Base-by-base conservation (phyloP, 2,888 invertebrate genomes). In the Mesoligia furuncula region DNA sequence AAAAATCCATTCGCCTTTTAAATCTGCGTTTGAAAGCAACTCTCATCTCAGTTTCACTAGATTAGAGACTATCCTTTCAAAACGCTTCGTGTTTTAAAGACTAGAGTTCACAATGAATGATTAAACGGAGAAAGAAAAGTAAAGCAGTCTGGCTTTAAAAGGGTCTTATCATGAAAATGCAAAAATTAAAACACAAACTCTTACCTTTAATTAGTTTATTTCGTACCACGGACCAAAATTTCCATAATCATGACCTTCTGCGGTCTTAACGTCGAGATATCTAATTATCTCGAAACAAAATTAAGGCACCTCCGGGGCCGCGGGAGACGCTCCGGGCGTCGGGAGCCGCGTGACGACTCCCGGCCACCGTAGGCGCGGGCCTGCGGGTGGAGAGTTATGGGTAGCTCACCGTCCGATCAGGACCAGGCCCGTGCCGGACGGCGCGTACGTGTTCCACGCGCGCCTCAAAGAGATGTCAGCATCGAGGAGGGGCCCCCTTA, bases 281-380 rank as follows among this genome's bases (percentile, higher is more conserved):
- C 75, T 83, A 82, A 85, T 88, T 87, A 83, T 31, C 48, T 24
- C 24, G 15, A 48, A 20, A 31, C 13, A 31, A 31, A 67, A 45
- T 48, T 13, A 31, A 15, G 15, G 8, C n/a, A n/a, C n/a, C n/a
- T n/a, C n/a, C n/a, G n/a, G n/a, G n/a, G n/a, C n/a, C n/a, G n/a
- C n/a, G n/a, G n/a, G n/a, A n/a, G n/a, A n/a, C n/a, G n/a, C n/a
- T n/a, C n/a, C n/a, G n/a, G n/a, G n/a, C n/a, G n/a, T n/a, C n/a
- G n/a, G n/a, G n/a, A n/a, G n/a, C n/a, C n/a, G n/a, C n/a, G n/a
- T n/a, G n/a, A n/a, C n/a, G n/a, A n/a, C n/a, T n/a, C n/a, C n/a
- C n/a, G n/a, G n/a, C n/a, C n/a, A n/a, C n/a, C n/a, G n/a, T n/a
- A n/a, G n/a, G n/a, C n/a, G n/a, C n/a, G n/a, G n/a, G n/a, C n/a